Evolutionary conservation across 2,888 invertebrate species (phyloP), one percentile per base, ranked within the genome.

Genomic region (Antitype chi): DNA sequence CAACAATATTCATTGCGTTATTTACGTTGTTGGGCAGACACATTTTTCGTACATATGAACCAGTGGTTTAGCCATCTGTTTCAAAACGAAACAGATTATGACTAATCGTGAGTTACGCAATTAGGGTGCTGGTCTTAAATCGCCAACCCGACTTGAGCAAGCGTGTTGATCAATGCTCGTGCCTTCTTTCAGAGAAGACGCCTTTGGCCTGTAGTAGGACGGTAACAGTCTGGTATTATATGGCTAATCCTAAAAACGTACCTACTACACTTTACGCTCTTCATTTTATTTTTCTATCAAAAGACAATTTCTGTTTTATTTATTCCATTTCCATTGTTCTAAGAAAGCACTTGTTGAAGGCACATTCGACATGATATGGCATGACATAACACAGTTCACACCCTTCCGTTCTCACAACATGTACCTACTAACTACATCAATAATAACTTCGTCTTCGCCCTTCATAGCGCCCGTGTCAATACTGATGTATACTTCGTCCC

Each of bases 331-430:
- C 20, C 15, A 15, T 5, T 25, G 11, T 32, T 20, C 17, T 59
- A 17, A 23, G 20, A 13, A 69, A 49, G 20, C 63, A 68, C 53
- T 25, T 64, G 53, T 63, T 53, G n/a, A 47, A 43, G 43, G 53
- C 32, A 70, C 28, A 52, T 67, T 55, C 15, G 23, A 47, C 32
- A 49, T 63, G 17, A 71, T 52, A 62, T 23, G 60, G 59, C 57
- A 49, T 68, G 67, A 67, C 67, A 71, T 59, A 38, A 70, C 49
- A 76, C 15, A 67, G 76, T 60, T 82, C 49, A 57, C 71, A 77
- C 52, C 57, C 67, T 57, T 67, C 70, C 9, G 55, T 64, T 69
- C 43, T 28, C 55, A 82, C 25, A 25, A 49, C 15, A 9, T 23
- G 13, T 17, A 9, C n/a, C 9, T 43, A 43, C 1, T 1, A 9